Evolutionary conservation across 2,797 vertebrate species (phyloP).

Genomic region (Gadopsis bispinosus): DNA sequence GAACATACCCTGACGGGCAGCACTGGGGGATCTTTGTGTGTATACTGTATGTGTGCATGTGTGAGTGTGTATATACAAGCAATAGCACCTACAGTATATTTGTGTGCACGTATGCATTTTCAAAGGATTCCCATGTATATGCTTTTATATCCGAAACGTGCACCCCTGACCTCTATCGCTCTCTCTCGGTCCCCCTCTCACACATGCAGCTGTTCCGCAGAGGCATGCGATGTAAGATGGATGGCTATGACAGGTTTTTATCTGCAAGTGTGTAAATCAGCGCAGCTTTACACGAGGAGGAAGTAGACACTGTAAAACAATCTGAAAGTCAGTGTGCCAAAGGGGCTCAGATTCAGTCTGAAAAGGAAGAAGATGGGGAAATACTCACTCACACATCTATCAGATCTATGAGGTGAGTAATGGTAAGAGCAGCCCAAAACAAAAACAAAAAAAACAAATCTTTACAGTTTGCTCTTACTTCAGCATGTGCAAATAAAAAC

Average conservation of each 20-base stretch:
- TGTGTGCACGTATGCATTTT: constrained; percentile 56
- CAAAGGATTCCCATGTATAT: constrained; percentile 30
- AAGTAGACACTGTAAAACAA: constrained; percentile 74
- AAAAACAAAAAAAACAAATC: constrained; percentile 39
- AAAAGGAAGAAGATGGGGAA: constrained; percentile 17
- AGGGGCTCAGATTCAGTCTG: constrained; percentile 27
- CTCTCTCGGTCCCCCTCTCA: not conserved
- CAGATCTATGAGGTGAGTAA: not conserved
- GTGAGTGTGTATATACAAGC: constrained; percentile 17
- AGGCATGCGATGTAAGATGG: constrained; percentile 81
- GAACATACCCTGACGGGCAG: constrained; percentile 68
- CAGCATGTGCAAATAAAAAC: not conserved
- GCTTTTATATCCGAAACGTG: constrained; percentile 34
- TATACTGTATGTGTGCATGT: constrained; percentile 33
- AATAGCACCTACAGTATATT: constrained; percentile 40
- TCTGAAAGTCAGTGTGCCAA: constrained; percentile 33
- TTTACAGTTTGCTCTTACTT: not conserved
- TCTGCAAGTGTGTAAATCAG: constrained; percentile 87
- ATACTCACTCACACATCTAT: constrained; percentile 2
- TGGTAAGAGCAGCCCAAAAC: constrained; percentile 3
- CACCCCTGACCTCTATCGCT: not conserved
- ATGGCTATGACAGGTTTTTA: constrained; percentile 87
- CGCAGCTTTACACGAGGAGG: constrained; percentile 81
- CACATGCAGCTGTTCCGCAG: constrained; percentile 36
- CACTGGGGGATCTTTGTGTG: constrained; percentile 74